These are phyloP conservation scores for Helleia helle DNA, from an alignment of 2,888 invertebrate species.

Conservation along the genomic window DNA sequence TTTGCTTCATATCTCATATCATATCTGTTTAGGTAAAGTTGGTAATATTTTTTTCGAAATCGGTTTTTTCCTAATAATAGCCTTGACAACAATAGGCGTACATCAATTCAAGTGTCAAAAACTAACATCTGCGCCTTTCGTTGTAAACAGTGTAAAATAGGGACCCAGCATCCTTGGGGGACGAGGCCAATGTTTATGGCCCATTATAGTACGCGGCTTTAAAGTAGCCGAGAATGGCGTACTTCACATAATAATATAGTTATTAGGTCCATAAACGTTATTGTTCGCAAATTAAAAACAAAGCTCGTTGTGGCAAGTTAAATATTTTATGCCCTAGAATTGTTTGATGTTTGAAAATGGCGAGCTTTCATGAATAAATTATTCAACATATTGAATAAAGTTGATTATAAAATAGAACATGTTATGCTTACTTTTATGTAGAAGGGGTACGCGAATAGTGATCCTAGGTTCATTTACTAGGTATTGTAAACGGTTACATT, in stretches of 20 bases:
- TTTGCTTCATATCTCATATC: too few relatives aligned
- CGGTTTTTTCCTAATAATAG: slow-evolving; percentile 41
- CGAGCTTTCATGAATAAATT: too few relatives aligned
- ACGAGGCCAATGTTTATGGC: slow-evolving; percentile 64
- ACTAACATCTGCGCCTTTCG: slow-evolving; percentile 71
- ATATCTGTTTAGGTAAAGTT: slow-evolving; percentile 51
- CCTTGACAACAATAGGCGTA: slow-evolving; percentile 56
- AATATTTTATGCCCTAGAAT: too few relatives aligned
- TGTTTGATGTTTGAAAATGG: too few relatives aligned
- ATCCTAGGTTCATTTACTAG: too few relatives aligned
- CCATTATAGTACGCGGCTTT: slow-evolving; percentile 66
- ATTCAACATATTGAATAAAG: too few relatives aligned
- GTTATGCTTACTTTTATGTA: too few relatives aligned
- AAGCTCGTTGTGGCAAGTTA: background rate
- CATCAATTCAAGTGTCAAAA: slow-evolving; percentile 73
- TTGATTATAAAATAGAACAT: too few relatives aligned
- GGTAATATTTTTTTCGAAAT: slow-evolving; percentile 47
- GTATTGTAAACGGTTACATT: too few relatives aligned
- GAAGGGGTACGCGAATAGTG: too few relatives aligned
- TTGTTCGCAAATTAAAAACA: slow-evolving; percentile 53
- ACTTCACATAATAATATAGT: slow-evolving; percentile 66
- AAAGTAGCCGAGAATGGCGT: slow-evolving; percentile 67
- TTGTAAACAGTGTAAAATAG: slow-evolving; percentile 61
- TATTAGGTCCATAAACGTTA: slow-evolving; percentile 46
- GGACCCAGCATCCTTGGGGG: slow-evolving; percentile 59